Conservation (phyloP, 2,888 invertebrate species). For the Pristionchus mayeri region DNA sequence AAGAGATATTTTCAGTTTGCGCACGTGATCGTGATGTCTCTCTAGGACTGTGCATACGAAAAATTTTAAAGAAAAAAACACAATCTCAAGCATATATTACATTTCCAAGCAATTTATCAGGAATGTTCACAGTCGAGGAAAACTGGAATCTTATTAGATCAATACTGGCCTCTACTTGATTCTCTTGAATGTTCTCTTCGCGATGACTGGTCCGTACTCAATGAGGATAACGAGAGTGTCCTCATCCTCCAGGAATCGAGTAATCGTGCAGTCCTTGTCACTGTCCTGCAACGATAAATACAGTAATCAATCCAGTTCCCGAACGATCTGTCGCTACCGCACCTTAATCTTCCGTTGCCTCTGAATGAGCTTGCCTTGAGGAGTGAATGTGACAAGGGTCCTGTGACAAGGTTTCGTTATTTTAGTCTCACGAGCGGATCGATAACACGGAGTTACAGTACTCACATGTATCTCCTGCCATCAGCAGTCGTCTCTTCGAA, state of each 20-base stretch:
- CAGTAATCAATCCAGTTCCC: not conserved
- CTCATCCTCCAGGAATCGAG: constrained; percentile 54
- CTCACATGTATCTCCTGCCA: constrained; percentile 56
- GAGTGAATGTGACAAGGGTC: constrained; percentile 53
- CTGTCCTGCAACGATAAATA: not conserved
- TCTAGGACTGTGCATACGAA: too few relatives aligned
- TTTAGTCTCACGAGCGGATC: not conserved
- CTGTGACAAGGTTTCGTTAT: not conserved
- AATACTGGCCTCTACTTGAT: not conserved
- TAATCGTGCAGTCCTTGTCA: constrained; percentile 55
- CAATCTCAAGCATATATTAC: too few relatives aligned
- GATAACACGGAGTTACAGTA: not conserved
- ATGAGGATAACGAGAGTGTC: constrained; percentile 58
- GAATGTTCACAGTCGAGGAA: too few relatives aligned
- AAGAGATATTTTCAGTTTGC: too few relatives aligned
- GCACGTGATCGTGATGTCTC: too few relatives aligned
- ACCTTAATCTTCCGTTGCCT: constrained; percentile 55
- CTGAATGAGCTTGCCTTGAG: constrained; percentile 62
- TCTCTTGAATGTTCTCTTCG: constrained; percentile 56
- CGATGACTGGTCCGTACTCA: constrained; percentile 51
- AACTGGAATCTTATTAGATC: too few relatives aligned
- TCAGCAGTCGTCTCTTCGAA: constrained; percentile 69
- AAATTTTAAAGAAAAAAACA: too few relatives aligned
- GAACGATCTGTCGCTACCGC: not conserved
- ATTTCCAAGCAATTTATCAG: too few relatives aligned